Evolutionary conservation across 2,113 vertebrate species (phyloP).

Genomic region (Sceloporus undulatus): DNA sequence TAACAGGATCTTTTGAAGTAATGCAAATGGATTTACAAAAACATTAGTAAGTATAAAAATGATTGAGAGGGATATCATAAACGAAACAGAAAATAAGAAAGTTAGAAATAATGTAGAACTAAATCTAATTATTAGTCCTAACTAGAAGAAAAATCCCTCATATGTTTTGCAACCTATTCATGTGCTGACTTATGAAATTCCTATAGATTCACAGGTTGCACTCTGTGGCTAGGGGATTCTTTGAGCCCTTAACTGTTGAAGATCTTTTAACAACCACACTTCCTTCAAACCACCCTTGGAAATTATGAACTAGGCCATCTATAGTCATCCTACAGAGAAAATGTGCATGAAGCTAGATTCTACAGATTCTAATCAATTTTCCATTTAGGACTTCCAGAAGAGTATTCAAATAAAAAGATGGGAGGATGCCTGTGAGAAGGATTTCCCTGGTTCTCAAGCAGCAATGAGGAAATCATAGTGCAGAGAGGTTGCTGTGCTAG

Average conservation of each 20-base stretch:
- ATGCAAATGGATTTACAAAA: neutral
- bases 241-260: neutral
- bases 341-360: neutral
- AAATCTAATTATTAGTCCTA: too few species aligned
- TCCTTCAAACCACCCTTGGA: constrained; percentile 20
- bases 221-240: neutral
- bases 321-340: neutral
- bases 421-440: neutral
- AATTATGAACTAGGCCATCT: neutral
- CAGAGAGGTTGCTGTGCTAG: too few species aligned
- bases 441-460: neutral
- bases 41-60: neutral
- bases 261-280: neutral
- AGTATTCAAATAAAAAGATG: neutral
- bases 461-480: too few species aligned
- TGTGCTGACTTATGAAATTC: too few species aligned
- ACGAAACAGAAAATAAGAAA: neutral
- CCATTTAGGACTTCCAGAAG: neutral
- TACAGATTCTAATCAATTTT: fast-evolving
- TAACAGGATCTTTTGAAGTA: neutral
- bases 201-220: too few species aligned
- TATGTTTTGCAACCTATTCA: too few species aligned
- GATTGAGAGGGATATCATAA: neutral
- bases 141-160: too few species aligned
- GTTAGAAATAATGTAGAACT: too few species aligned